Percentiles rank a stretch among this genome's conserved stretches.
Conservation (phyloP, 2,888 invertebrate genomes). For the Zaprionus obscuricornis region DNA sequence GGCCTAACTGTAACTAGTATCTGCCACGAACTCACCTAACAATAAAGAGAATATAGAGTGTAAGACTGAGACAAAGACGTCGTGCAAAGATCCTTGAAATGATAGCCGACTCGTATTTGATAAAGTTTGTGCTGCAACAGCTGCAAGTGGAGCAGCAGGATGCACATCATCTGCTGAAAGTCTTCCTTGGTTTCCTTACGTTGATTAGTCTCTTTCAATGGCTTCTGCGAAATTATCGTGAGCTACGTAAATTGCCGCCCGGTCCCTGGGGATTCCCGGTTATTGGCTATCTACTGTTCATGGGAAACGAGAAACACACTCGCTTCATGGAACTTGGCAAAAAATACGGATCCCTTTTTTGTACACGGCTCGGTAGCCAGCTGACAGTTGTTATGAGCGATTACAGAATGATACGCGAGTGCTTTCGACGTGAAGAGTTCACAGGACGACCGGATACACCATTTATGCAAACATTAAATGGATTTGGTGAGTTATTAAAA, state of each 20-base stretch:
- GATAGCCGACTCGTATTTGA: slow-evolving; percentile 80
- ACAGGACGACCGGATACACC: slow-evolving; percentile 94
- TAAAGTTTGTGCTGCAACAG: slow-evolving; percentile 80
- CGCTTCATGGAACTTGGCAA: slow-evolving; percentile 90
- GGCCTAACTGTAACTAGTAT: not conserved
- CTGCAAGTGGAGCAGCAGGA: slow-evolving; percentile 76
- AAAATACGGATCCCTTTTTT: slow-evolving; percentile 92
- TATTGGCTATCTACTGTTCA: slow-evolving; percentile 92
- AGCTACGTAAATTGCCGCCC: slow-evolving; percentile 88
- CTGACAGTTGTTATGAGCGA: slow-evolving; percentile 94
- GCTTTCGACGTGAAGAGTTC: slow-evolving; percentile 93
- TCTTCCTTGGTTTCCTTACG: slow-evolving; percentile 78
- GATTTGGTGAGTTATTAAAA: slow-evolving; percentile 90
- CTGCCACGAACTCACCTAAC: not conserved
- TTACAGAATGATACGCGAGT: slow-evolving; percentile 92
- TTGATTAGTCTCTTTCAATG: slow-evolving; percentile 82
- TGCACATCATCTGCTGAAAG: slow-evolving; percentile 79
- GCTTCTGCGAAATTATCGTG: slow-evolving; percentile 79
- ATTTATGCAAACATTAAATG: slow-evolving; percentile 92
- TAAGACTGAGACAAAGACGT: not conserved
- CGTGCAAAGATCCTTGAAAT: slow-evolving; percentile 64
- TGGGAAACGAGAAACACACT: slow-evolving; percentile 90
- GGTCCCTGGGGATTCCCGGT: slow-evolving; percentile 95
- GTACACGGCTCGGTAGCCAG: slow-evolving; percentile 91
- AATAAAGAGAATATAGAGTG: not conserved